phyloP scores from a whole-genome alignment of 2,888 invertebrate genomes.

The Acanthococcus lagerstroemiae region DNA sequence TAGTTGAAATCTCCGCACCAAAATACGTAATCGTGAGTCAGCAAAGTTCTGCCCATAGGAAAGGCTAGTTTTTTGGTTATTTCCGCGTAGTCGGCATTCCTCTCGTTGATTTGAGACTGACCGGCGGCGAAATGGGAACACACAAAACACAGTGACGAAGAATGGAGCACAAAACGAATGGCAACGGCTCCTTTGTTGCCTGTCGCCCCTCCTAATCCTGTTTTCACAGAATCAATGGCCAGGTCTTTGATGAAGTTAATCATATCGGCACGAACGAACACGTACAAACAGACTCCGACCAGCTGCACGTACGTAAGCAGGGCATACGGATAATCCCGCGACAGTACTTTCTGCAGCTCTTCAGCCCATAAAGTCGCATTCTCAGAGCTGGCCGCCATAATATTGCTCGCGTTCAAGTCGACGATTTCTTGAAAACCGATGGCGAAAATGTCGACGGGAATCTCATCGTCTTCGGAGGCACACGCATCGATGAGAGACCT shows the following conservation, averaged over 20 bases:
- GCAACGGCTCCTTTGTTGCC: slow-evolving; percentile 94
- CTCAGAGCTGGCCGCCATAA: slow-evolving; percentile 87
- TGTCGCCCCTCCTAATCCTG: slow-evolving; percentile 94
- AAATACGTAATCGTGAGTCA: slow-evolving; percentile 95
- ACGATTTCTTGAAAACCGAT: slow-evolving; percentile 99
- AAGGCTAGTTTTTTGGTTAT: slow-evolving; percentile 83
- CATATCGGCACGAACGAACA: slow-evolving; percentile 83
- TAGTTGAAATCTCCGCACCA: slow-evolving; percentile 99
- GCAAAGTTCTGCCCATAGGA: slow-evolving; percentile 82
- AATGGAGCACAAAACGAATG: slow-evolving; percentile 80
- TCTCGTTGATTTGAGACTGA: slow-evolving; percentile 85
- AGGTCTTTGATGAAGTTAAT: slow-evolving; percentile 85
- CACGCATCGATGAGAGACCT: slow-evolving; percentile 43
- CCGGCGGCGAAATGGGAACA: slow-evolving; percentile 99
- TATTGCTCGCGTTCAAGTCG: slow-evolving; percentile 95
- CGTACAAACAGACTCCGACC: slow-evolving; percentile 93
- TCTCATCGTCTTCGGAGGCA: slow-evolving; percentile 43
- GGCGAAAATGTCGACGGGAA: slow-evolving; percentile 85
- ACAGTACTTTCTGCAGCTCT: slow-evolving; percentile 83
- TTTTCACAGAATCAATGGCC: slow-evolving; percentile 92
- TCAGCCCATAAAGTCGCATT: slow-evolving; percentile 93
- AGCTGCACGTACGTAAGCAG: slow-evolving; percentile 87
- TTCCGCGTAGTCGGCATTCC: slow-evolving; percentile 94
- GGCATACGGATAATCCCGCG: slow-evolving; percentile 77
- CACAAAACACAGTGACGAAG: slow-evolving; percentile 92